Evolutionary conservation across 2,113 vertebrate genomes (phyloP), one percentile per base, ranked within the genome.

Genomic region (Dunckerocampus dactyliophorus): DNA sequence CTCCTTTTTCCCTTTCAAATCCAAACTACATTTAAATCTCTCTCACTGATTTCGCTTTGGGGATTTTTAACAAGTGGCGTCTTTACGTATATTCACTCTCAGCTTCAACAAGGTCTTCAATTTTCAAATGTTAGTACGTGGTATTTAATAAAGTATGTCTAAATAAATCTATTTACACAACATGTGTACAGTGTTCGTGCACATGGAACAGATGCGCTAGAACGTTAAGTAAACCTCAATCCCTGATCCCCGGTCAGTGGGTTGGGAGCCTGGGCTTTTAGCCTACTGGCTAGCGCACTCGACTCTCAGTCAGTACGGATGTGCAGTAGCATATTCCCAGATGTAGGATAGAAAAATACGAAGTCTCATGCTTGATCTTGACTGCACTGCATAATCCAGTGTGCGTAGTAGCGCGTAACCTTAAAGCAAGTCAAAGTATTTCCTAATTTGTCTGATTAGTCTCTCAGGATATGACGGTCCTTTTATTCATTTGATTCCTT

Each of bases 331-430:
- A 47, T 67, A 60, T 77, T 52, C 21, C 67, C 67, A 75, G 68
- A 55, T 81, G 75, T 74, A 70, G 62, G 57, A 60, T 86, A 83
- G 67, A 88, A 88, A 88, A 85, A 79, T 81, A 84, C 69, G 63
- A 75, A 77, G 81, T 72, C 59, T 61, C 67, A 59, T 63, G 61
- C 74, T 56, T 62, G 24, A 46, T 76, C 69, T 47, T 22, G 68
- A 76, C 72, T 64, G 64, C 71, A 71, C 55, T 70, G 31, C 53
- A 42, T 77, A 74, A 52, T 79, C 79, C 78, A 69, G 48, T 65
- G 66, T 46, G 66, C 64, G 24, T 28, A 28, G 5, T 70, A 64
- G 59, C 79, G 80, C 46, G 68, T 63, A 47, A 69, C 62, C 45
- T 64, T 53, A 28, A 58, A 66, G 53, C 17, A 52, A 82, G 63